Evolutionary conservation across 2,797 vertebrate genomes (phyloP).

Genomic region (Capromys pilorides): DNA sequence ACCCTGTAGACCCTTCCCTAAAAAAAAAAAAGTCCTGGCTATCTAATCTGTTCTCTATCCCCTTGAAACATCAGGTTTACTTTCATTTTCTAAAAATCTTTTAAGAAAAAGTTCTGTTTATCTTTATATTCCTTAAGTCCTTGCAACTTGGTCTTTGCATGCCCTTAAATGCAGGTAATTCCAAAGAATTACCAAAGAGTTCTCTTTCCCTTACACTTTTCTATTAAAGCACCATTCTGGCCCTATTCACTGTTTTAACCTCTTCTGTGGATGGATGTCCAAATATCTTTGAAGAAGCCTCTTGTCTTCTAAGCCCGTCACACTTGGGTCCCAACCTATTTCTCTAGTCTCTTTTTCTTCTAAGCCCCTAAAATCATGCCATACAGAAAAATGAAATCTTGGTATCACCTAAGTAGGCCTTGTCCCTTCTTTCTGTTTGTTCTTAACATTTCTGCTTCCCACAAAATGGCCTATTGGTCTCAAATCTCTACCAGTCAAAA

Average conservation of each 20-base stretch:
- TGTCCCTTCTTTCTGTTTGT: neutral
- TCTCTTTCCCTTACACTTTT: neutral
- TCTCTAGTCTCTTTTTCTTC: neutral
- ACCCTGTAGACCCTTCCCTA: no score
- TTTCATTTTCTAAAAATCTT: neutral
- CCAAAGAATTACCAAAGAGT: neutral
- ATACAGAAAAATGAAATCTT: neutral
- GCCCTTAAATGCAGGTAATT: neutral
- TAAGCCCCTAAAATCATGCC: neutral
- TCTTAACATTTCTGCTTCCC: neutral
- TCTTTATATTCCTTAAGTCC: neutral
- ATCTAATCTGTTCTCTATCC: neutral
- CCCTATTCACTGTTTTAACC: neutral
- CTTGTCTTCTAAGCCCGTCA: neutral
- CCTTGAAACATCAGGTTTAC: neutral
- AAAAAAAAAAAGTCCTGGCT: neutral
- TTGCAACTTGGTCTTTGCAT: neutral
- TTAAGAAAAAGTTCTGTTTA: neutral
- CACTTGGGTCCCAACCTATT: neutral
- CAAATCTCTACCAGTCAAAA: neutral
- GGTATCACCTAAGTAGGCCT: neutral
- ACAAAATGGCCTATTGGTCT: neutral
- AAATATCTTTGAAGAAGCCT: neutral
- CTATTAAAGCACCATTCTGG: neutral
- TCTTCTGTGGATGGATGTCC: neutral